These are phyloP conservation scores for Agonum fuliginosum DNA, from an alignment of 2,888 invertebrate species.

Conservation along the genomic window DNA sequence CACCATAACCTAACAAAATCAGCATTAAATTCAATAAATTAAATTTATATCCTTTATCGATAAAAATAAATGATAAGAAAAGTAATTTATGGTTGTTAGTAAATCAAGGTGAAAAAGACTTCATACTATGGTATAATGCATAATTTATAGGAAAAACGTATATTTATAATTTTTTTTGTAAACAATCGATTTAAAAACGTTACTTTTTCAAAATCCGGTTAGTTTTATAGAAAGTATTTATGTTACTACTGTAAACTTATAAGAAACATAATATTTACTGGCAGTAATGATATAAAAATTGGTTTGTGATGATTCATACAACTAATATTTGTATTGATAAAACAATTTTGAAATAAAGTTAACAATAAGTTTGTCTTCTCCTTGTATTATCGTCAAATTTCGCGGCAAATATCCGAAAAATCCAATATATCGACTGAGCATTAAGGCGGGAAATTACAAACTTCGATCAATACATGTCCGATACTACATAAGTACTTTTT, in stretches of 20 bases:
- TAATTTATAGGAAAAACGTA: no score
- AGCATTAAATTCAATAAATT: neutral
- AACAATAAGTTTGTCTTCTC: slow-evolving; percentile 15
- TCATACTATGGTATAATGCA: no score
- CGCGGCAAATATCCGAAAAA: neutral
- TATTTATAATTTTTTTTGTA: no score
- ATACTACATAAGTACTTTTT: neutral
- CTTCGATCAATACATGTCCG: slow-evolving; percentile 1
- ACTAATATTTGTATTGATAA: neutral
- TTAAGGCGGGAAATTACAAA: slow-evolving; percentile 45
- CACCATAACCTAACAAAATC: neutral
- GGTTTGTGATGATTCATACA: neutral
- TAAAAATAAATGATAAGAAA: slow-evolving; percentile 3
- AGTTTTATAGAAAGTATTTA: neutral
- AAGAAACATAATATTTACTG: slow-evolving; percentile 27
- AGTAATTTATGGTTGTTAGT: no score
- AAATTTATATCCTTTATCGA: neutral
- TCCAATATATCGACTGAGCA: slow-evolving; percentile 35
- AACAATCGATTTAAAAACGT: neutral
- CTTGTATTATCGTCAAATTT: slow-evolving; percentile 51
- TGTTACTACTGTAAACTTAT: neutral
- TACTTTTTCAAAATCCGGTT: neutral
- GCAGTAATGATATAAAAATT: neutral
- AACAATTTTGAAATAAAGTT: slow-evolving; percentile 3
- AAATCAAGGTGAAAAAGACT: no score